Percentiles rank a stretch among this genome's conserved stretches.
phyloP scores from a whole-genome alignment of 1,140 invertebrate species.

The Drosophila asahinai region DNA sequence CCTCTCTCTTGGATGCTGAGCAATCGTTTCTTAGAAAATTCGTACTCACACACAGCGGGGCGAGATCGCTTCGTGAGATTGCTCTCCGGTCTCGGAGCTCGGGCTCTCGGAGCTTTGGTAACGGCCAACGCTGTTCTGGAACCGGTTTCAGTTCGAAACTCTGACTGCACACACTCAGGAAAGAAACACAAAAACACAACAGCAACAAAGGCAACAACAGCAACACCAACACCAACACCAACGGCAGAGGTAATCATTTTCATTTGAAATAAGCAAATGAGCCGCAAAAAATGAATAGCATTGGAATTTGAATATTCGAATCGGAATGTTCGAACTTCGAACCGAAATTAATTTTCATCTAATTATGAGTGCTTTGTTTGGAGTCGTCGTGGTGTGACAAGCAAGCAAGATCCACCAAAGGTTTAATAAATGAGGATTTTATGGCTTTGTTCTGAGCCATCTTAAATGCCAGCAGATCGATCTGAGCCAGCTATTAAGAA shows the following conservation, averaged over 20 bases:
- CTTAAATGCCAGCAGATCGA: neutral
- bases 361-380: slow-evolving; percentile 68
- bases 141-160: slow-evolving; percentile 53
- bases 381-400: slow-evolving; percentile 40
- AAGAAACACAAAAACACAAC: neutral
- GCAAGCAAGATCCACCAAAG: slow-evolving; percentile 9
- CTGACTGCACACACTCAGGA: slow-evolving; percentile 29
- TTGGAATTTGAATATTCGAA: slow-evolving; percentile 49
- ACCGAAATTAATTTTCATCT: slow-evolving; percentile 63
- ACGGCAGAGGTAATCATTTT: slow-evolving; percentile 34
- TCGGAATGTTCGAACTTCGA: slow-evolving; percentile 36
- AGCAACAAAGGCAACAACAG: slow-evolving; percentile 1
- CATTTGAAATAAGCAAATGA: slow-evolving; percentile 52
- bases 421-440: slow-evolving; percentile 40
- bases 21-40: slow-evolving; percentile 66
- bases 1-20: slow-evolving; percentile 53
- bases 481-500: neutral
- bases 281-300: slow-evolving; percentile 48
- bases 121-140: slow-evolving; percentile 50
- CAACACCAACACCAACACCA: slow-evolving; percentile 8
- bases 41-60: slow-evolving; percentile 29
- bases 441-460: slow-evolving; percentile 10
- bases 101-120: slow-evolving; percentile 30
- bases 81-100: slow-evolving; percentile 9
- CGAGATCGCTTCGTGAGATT: slow-evolving; percentile 29